These are phyloP conservation scores for Trissolcus basalis DNA, from an alignment of 1,140 invertebrate genomes.

Conservation along the genomic window DNA sequence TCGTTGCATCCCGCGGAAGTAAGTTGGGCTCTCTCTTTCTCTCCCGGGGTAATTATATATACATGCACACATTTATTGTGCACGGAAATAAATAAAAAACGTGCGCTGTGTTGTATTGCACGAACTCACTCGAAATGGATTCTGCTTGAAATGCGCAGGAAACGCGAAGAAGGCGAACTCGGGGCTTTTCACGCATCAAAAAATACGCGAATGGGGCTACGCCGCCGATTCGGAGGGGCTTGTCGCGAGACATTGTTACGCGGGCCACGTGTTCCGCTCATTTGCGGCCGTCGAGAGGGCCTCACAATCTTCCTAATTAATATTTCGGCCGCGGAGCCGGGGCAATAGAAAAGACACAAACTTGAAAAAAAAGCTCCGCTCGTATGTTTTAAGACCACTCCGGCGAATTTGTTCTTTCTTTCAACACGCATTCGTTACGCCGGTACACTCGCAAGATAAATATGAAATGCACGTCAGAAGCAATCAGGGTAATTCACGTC, in stretches of 20 bases:
- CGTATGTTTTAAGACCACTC: constrained; percentile 49
- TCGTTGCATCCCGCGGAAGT: constrained; percentile 5
- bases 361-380: constrained; percentile 31
- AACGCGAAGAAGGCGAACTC: constrained; percentile 6
- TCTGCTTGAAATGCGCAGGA: constrained; percentile 11
- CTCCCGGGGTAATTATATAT: constrained; percentile 3
- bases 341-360: constrained; percentile 46
- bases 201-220: constrained; percentile 18
- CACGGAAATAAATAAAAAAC: neutral
- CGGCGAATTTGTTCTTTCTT: constrained; percentile 47
- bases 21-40: neutral
- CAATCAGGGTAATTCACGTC: constrained; percentile 54
- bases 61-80: neutral
- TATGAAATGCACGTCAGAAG: constrained; percentile 48
- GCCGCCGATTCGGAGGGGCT: constrained; percentile 13
- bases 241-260: constrained; percentile 30
- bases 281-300: constrained; percentile 28
- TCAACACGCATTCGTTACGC: constrained; percentile 45
- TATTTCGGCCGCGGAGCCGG: constrained; percentile 37
- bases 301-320: constrained; percentile 57
- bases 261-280: constrained; percentile 29
- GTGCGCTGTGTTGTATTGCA: neutral
- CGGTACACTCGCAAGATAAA: constrained; percentile 29
- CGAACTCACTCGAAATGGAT: constrained; percentile 11
- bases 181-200: constrained; percentile 30